Base-by-base conservation (phyloP, 2,888 invertebrate genomes). In the Ptychoptera contaminata region DNA sequence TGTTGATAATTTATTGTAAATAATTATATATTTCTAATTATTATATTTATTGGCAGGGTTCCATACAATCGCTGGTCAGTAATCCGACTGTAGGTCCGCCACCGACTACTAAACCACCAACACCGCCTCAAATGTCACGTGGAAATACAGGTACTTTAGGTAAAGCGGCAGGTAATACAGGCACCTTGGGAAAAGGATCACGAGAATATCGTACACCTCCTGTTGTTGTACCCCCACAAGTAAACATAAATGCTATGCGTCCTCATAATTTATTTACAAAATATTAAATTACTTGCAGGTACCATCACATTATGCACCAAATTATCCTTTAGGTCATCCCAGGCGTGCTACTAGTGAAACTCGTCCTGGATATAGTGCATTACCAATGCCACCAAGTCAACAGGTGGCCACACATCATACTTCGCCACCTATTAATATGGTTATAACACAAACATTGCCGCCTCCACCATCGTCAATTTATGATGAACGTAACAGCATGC, bases 241-340 rank as follows among this genome's bases (percentile, higher is more conserved):
- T 23, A 23, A 23, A 5, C 7, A 5, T 23, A 7, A 23, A 23
- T 23, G 11, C 11, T 11, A 35, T 35, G 6, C 12, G 9, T 35
- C 12, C 6, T 35, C 5, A 14, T 12, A 37, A 37, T 16, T 2
- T 16, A 9, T 37, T 16, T 10, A 37, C 2, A 37, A 37, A 4
- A 16, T 12, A 36, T 16, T n/a, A 23, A 23, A 23, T 23, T 23
- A 23, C 3, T 23, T 23, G 7, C 7, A 23, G 23, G 23, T 88
- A 52, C 94, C 94, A n/a, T 90, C 88, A 55, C 92, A 93, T 65
- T 94, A 94, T 64, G 93, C 92, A 11, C 92, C 91, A 1, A 92
- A 92, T 68, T 93, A 90, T 68, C 92, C 93, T 10, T 68, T 85
- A 51, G 83, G 83, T 1, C 82, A 83, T 67, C 79, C 82, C 1